These are phyloP conservation scores for Pterois miles DNA, from an alignment of 2,797 vertebrate genomes.

Conservation along the genomic window DNA sequence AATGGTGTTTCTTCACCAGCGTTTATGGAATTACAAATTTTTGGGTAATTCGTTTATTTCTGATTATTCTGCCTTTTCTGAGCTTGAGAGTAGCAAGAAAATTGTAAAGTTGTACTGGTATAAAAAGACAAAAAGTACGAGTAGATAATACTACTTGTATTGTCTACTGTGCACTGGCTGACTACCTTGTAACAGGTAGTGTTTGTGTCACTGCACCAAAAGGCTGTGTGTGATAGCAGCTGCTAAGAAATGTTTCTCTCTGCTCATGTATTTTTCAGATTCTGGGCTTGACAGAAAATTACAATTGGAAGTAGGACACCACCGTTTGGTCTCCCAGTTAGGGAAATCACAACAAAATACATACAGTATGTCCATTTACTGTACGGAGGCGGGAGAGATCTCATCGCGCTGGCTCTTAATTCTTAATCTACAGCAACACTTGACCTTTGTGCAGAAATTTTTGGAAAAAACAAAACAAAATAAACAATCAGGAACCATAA, in stretches of 20 bases:
- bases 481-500: constrained; percentile 57
- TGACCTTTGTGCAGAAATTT: constrained; percentile 76
- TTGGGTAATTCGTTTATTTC: constrained; percentile 18
- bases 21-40: constrained; percentile 26
- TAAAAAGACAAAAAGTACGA: constrained; percentile 62
- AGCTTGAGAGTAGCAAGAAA: constrained; percentile 41
- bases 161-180: constrained; percentile 28
- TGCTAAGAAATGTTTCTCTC: constrained; percentile 48
- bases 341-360: constrained; percentile 51
- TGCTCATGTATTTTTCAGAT: constrained; percentile 66
- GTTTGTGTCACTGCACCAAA: constrained; percentile 62
- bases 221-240: constrained; percentile 63
- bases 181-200: constrained; percentile 75
- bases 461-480: constrained; percentile 25
- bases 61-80: constrained; percentile 28
- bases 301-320: constrained; percentile 59
- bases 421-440: constrained; percentile 72
- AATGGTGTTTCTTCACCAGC: constrained; percentile 3
- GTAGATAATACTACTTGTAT: constrained; percentile 15
- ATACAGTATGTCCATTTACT: constrained; percentile 47
- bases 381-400: constrained; percentile 36
- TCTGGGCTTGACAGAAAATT: constrained; percentile 62
- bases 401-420: constrained; percentile 25
- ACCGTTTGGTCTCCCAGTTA: constrained; percentile 41
- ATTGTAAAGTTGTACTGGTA: constrained; percentile 55